Evolutionary conservation across 2,113 vertebrate genomes (phyloP), one percentile per base, ranked within the genome.

Genomic region (Ceratotherium simum): DNA sequence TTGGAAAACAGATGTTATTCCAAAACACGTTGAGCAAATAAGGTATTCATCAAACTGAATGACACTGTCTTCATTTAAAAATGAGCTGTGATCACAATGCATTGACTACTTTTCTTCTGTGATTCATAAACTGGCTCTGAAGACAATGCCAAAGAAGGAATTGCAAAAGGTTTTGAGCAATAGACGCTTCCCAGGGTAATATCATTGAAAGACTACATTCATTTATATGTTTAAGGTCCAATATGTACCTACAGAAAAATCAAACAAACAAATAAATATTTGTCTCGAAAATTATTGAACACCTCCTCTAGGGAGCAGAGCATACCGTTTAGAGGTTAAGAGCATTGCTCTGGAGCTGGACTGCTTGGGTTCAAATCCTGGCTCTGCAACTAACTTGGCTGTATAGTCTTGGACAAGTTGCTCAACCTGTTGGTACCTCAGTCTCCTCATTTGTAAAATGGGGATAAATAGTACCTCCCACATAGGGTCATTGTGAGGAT

Each of bases 361-460:
- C n/a, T 81, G 9, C 29, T 64, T 91, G 25, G 8, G 11, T 95
- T 96, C 62, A 62, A 86, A 31, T 67, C n/a, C 64, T 72, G 18
- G 17, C 14, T 76, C 23, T 78, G 65, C 10, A 78, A 25, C 73
- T 46, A 46, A 78, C 29, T 85, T 92, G 70, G 21, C 70, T 86
- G 8, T 78, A 31, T 78, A 46, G 65, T 25, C 69, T 70, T 89
- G 18, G 27, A n/a, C 39, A 75, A 80, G 58, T 84, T 93, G 73
- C n/a, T 93, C 42, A 72, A 54, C 17, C 36, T 91, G 3, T 70
- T 80, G 20, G 29, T 60, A 83, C 3, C 31, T 78, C 29, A 25
- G 8, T 91, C 95, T 79, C 48, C 51, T 95, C 42, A 36, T 93
- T 84, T 94, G 29, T 94, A 82, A 92, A 90, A 83, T 90, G 46